These are phyloP conservation scores for Sturnus vulgaris DNA, from an alignment of 2,113 vertebrate species.

Conservation along the genomic window DNA sequence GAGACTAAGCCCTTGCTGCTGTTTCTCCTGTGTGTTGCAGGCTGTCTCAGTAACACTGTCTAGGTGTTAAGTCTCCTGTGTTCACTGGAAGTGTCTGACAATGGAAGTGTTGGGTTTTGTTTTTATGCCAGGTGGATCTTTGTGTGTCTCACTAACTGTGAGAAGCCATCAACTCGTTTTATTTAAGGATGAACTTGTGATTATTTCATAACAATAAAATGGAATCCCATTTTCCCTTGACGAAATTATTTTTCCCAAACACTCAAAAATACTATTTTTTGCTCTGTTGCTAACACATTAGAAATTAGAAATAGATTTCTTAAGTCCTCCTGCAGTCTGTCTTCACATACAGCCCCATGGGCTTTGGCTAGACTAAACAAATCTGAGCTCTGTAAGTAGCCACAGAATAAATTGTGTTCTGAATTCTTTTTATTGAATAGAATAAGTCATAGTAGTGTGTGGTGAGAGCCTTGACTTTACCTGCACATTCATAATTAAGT, in stretches of 20 bases:
- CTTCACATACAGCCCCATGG: background rate
- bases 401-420: background rate
- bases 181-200: background rate
- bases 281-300: background rate
- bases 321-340: background rate
- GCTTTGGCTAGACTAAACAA: background rate
- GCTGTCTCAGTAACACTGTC: background rate
- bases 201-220: background rate
- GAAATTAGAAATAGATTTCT: background rate
- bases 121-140: background rate
- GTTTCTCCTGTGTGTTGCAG: background rate
- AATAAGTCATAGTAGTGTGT: background rate
- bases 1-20: background rate
- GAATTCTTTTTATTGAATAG: background rate
- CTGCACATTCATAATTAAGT: background rate
- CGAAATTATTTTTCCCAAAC: background rate
- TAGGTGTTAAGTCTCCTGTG: background rate
- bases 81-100: background rate
- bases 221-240: background rate
- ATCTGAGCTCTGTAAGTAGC: background rate
- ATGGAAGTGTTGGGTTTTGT: background rate
- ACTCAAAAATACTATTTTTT: background rate
- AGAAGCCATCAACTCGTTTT: background rate
- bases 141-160: background rate
- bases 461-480: background rate